Conservation (phyloP, 2,797 vertebrate species). For the Amblyopsis hoosieri region DNA sequence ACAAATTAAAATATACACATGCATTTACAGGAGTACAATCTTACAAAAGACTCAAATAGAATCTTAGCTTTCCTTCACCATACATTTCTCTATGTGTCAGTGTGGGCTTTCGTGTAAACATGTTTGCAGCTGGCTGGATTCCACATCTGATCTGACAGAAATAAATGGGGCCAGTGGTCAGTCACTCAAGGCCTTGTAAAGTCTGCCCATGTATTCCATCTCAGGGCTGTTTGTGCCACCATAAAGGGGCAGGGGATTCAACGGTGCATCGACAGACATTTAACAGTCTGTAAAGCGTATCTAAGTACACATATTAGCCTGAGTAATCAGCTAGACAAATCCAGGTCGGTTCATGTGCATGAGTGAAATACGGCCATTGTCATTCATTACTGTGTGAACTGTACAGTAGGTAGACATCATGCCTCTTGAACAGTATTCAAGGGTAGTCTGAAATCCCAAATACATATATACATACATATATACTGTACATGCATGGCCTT, state of each 20-base stretch:
- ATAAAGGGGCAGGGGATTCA: constrained; percentile 16
- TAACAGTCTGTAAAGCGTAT: constrained; percentile 25
- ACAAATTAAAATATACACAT: no score
- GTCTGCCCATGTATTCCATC: constrained; percentile 24
- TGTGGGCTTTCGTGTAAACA: not conserved
- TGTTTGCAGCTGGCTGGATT: not conserved
- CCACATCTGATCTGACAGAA: constrained; percentile 37
- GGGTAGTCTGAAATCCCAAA: not conserved
- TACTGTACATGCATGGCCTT: no score
- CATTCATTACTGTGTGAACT: not conserved
- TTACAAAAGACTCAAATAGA: no score
- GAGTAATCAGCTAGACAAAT: constrained; percentile 4
- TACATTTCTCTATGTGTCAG: no score
- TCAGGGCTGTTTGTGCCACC: constrained; percentile 30
- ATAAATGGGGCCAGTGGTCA: constrained; percentile 39
- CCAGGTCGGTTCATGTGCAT: constrained; percentile 16
- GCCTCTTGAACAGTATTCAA: not conserved
- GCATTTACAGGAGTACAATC: no score
- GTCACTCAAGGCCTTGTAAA: constrained; percentile 34
- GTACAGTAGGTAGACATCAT: not conserved
- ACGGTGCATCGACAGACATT: constrained; percentile 17
- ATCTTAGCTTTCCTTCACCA: no score
- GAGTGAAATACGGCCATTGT: not conserved
- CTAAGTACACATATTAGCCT: constrained; percentile 9
- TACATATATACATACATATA: not conserved